Evolutionary conservation across 2,113 vertebrate species (phyloP).

Genomic region (Hippocampus comes): DNA sequence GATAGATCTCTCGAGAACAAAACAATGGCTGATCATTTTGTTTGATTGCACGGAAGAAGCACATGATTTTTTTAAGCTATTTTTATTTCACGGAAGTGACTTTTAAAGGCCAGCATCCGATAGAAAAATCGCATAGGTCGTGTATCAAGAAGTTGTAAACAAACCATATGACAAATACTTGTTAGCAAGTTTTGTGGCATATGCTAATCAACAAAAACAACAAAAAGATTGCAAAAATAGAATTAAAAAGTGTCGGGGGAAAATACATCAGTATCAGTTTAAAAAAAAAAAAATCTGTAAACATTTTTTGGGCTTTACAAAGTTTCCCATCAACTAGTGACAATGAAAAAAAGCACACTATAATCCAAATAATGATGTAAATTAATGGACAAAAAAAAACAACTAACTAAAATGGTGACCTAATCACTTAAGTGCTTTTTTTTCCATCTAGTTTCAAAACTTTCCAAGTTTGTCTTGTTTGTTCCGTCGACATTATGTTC

Average conservation of each 20-base stretch:
- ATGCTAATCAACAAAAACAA: not conserved
- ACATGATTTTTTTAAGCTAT: not conserved
- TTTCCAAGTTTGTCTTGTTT: not conserved
- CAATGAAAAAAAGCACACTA: not conserved
- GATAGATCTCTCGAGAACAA: not conserved
- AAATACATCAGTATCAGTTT: not conserved
- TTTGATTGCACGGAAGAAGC: not conserved
- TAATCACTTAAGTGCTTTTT: slow-evolving; percentile 23
- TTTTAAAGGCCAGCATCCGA: not conserved
- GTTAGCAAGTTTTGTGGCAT: not conserved
- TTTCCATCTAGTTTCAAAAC: not conserved
- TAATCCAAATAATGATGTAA: not conserved
- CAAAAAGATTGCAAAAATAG: too few species aligned
- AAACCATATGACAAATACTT: not conserved
- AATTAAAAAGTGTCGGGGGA: not conserved
- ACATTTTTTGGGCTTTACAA: not conserved
- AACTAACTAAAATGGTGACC: slow-evolving; percentile 10
- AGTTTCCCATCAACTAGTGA: not conserved
- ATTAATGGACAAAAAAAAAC: slow-evolving; percentile 8
- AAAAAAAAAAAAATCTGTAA: not conserved
- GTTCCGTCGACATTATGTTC: not conserved
- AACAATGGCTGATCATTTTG: not conserved
- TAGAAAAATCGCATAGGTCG: not conserved
- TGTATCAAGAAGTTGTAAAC: not conserved
- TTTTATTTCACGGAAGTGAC: not conserved